Evolutionary conservation across 2,888 invertebrate genomes (phyloP).

Genomic region (Vanessa cardui): DNA sequence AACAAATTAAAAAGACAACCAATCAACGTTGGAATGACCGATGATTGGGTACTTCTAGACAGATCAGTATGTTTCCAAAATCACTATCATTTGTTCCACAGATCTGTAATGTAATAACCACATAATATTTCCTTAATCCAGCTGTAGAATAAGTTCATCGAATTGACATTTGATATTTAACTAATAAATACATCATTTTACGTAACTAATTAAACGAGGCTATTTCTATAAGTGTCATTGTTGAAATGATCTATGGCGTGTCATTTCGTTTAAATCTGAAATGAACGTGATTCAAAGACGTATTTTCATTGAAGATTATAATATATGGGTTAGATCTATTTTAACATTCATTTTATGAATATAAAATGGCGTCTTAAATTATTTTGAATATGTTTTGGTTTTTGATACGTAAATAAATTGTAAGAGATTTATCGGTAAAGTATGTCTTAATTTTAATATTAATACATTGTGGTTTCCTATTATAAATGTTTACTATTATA

Average conservation of each 20-base stretch:
- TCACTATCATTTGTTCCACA: too few relatives aligned
- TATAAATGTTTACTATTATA: too few relatives aligned
- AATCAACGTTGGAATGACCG: too few relatives aligned
- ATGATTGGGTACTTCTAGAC: too few relatives aligned
- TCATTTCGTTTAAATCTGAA: constrained; percentile 32
- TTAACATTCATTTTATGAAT: neutral
- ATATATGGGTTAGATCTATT: neutral
- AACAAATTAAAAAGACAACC: too few relatives aligned
- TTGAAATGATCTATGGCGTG: constrained; percentile 56
- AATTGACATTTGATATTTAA: neutral
- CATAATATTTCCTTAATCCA: neutral
- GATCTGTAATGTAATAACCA: too few relatives aligned
- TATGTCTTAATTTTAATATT: too few relatives aligned
- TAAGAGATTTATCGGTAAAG: too few relatives aligned
- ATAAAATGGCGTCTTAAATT: neutral
- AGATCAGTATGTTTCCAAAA: too few relatives aligned
- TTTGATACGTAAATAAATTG: neutral
- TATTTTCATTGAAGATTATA: constrained; percentile 1
- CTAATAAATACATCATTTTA: constrained; percentile 35
- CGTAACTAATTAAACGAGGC: constrained; percentile 43
- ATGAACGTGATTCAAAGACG: constrained; percentile 4
- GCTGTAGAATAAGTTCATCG: neutral
- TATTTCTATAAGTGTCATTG: constrained; percentile 63
- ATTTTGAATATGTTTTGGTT: neutral
- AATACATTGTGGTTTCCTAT: too few relatives aligned